phyloP scores from a whole-genome alignment of 2,888 invertebrate genomes.

The Horisme vitalbata region DNA sequence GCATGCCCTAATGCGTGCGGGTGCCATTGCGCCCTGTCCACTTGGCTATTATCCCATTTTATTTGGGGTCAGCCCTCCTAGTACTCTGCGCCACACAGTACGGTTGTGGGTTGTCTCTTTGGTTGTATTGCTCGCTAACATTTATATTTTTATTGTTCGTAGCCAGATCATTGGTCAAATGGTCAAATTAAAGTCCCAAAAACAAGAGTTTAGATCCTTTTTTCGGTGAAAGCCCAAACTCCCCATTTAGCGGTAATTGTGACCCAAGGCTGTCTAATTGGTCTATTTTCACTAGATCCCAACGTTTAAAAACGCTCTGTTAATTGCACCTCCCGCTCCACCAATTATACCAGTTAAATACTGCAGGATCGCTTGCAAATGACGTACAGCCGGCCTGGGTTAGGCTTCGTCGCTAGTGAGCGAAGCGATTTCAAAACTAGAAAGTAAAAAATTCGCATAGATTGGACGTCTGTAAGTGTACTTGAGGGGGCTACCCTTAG shows the following conservation, averaged over 20 bases:
- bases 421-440: conserved; percentile 7
- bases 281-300: conserved; percentile 12
- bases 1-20: too few species aligned
- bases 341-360: conserved; percentile 45
- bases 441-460: too few species aligned
- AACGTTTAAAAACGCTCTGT: conserved; percentile 4
- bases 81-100: too few species aligned
- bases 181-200: background rate
- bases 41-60: too few species aligned
- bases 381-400: conserved; percentile 21
- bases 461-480: too few species aligned
- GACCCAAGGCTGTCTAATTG: conserved; percentile 18
- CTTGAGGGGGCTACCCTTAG: too few species aligned
- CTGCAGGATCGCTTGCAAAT: conserved; percentile 44
- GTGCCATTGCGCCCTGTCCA: too few species aligned
- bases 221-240: conserved; percentile 1
- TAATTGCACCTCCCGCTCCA: conserved; percentile 40
- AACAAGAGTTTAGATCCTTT: background rate
- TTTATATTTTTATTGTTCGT: too few species aligned
- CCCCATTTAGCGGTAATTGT: background rate
- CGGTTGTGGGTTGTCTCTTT: too few species aligned
- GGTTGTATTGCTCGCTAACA: too few species aligned
- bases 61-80: too few species aligned
- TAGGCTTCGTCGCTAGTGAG: background rate
- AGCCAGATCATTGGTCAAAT: too few species aligned